These are phyloP conservation scores for Trichacis sp. DNA, from an alignment of 2,888 invertebrate genomes.

Conservation along the genomic window DNA sequence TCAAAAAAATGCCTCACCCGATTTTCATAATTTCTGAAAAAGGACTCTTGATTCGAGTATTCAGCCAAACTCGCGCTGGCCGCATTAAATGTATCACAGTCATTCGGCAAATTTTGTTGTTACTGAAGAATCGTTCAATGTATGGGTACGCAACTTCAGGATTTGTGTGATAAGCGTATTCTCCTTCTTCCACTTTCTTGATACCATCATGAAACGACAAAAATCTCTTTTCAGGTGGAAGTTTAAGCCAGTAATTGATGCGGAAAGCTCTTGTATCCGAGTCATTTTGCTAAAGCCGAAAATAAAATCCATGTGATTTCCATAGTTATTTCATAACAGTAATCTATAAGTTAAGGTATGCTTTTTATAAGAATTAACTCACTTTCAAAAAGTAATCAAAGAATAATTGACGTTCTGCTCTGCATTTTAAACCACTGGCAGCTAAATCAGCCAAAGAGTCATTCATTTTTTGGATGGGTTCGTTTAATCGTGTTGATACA, in stretches of 20 bases:
- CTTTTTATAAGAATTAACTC: no score
- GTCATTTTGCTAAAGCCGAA: constrained; percentile 46
- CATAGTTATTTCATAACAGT: no score
- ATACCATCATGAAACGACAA: constrained; percentile 52
- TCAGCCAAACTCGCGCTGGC: constrained; percentile 41
- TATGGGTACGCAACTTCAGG: constrained; percentile 58
- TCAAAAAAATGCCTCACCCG: constrained; percentile 47
- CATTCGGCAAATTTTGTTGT: constrained; percentile 56
- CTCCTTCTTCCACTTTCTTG: constrained; percentile 50
- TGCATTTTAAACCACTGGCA: constrained; percentile 47
- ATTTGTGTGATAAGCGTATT: constrained; percentile 59
- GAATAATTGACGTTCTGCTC: constrained; percentile 54
- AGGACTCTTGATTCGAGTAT: constrained; percentile 51
- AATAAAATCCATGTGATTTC: not conserved
- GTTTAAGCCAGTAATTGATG: constrained; percentile 48
- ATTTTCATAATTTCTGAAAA: constrained; percentile 57
- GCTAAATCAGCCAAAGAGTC: constrained; percentile 57
- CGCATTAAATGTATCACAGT: constrained; percentile 56
- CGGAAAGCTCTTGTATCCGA: constrained; percentile 51
- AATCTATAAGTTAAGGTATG: no score
- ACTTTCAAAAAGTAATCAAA: constrained; percentile 40
- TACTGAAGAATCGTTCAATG: constrained; percentile 54
- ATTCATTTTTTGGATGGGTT: constrained; percentile 60
- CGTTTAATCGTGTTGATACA: constrained; percentile 58
- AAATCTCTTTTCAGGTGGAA: constrained; percentile 53